Evolutionary conservation across 2,888 invertebrate genomes (phyloP).

Genomic region (Rhagium mordax): DNA sequence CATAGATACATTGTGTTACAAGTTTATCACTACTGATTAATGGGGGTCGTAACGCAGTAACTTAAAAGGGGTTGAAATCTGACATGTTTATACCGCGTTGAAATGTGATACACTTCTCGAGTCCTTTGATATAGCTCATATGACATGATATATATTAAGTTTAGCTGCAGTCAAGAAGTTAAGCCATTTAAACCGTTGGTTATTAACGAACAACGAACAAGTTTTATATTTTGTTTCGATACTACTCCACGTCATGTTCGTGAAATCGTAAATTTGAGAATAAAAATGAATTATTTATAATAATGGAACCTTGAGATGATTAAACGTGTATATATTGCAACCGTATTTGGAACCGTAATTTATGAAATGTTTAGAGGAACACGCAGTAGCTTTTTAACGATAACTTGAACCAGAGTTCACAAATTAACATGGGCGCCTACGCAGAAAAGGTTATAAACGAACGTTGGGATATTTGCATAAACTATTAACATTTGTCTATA

Average conservation of each 20-base stretch:
- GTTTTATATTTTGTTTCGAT: not conserved
- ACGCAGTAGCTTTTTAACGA: slow-evolving; percentile 3
- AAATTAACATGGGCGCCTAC: slow-evolving; percentile 5
- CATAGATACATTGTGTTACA: not conserved
- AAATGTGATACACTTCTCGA: slow-evolving; percentile 25
- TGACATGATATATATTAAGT: not conserved
- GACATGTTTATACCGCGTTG: slow-evolving; percentile 34
- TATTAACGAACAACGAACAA: not conserved
- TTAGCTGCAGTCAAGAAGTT: not conserved
- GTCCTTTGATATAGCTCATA: slow-evolving; percentile 1
- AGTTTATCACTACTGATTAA: slow-evolving; percentile 33
- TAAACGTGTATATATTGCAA: not conserved
- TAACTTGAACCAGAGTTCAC: not conserved
- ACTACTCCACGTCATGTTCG: not conserved
- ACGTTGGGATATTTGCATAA: not conserved
- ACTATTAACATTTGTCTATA: not conserved
- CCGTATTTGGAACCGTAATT: slow-evolving; percentile 5
- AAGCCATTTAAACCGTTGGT: not conserved
- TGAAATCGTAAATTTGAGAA: not conserved
- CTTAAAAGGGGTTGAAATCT: slow-evolving; percentile 34
- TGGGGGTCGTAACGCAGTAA: slow-evolving; percentile 31
- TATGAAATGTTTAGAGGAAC: slow-evolving; percentile 7
- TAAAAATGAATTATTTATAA: slow-evolving; percentile 2
- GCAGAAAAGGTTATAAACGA: not conserved
- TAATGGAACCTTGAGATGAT: slow-evolving; percentile 4